A percentile compares a stretch with the other conserved stretches of the same genome.
These are phyloP conservation scores for Himantopus leucocephalus DNA, from an alignment of 2,113 vertebrate genomes.

Conservation along the genomic window DNA sequence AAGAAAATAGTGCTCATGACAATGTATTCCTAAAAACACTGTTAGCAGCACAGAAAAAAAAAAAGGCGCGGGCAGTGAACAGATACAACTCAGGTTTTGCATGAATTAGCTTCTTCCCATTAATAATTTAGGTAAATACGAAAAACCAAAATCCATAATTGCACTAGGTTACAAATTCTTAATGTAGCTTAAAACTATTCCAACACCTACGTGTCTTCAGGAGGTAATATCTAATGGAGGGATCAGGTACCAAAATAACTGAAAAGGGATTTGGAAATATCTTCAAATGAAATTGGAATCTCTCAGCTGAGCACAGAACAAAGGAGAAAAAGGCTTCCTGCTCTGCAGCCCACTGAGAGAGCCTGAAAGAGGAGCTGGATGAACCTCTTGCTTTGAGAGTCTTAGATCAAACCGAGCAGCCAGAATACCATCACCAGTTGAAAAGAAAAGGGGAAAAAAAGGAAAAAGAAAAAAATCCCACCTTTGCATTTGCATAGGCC, in stretches of 20 bases:
- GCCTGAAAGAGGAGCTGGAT: background rate
- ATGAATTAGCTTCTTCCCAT: background rate
- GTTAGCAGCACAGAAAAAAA: background rate
- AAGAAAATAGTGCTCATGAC: background rate
- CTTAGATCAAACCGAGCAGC: background rate
- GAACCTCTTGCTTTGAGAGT: background rate
- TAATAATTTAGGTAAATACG: background rate
- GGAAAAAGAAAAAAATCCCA: background rate
- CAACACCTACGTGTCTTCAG: background rate
- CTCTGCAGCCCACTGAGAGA: background rate
- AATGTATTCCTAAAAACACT: background rate
- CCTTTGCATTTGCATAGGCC: rapidly evolving
- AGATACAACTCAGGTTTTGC: background rate
- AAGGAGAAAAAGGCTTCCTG: background rate
- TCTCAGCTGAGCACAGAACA: background rate
- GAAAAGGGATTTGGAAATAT: background rate
- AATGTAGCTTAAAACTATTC: background rate
- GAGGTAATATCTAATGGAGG: background rate
- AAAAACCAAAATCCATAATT: background rate
- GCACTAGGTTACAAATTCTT: background rate
- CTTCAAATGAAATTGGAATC: background rate
- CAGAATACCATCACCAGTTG: background rate
- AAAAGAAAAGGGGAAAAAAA: background rate
- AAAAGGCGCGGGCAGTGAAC: background rate
- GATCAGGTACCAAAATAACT: background rate